phyloP scores from a whole-genome alignment of 2,113 vertebrate genomes.

The Thalassoma bifasciatum region DNA sequence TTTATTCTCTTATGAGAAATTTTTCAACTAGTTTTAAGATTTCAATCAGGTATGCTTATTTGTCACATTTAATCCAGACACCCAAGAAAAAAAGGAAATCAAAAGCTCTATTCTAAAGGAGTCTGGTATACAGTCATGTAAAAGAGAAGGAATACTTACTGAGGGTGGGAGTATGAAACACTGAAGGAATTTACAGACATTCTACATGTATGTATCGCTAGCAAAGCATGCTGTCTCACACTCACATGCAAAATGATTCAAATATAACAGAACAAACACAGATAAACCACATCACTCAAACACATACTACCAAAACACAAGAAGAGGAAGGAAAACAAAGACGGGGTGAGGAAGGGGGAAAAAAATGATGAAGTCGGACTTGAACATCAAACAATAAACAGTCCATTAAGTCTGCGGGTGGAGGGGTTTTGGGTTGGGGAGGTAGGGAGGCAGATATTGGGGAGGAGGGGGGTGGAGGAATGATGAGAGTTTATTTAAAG shows the following conservation, averaged over 20 bases:
- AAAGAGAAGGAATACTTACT: slow-evolving; percentile 77
- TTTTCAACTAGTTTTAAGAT: too few relatives aligned
- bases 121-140: slow-evolving; percentile 67
- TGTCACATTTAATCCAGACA: too few relatives aligned
- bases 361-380: slow-evolving; percentile 83
- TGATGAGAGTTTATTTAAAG: slow-evolving; percentile 99
- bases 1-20: too few relatives aligned
- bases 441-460: slow-evolving; percentile 85
- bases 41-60: too few relatives aligned
- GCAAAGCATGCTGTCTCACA: slow-evolving; percentile 3
- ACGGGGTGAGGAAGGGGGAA: slow-evolving; percentile 72
- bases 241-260: slow-evolving; percentile 32
- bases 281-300: slow-evolving; percentile 63
- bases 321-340: slow-evolving; percentile 37
- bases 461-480: slow-evolving; percentile 85
- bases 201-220: slow-evolving; percentile 14
- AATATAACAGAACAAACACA: slow-evolving; percentile 43
- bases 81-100: background rate
- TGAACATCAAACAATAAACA: slow-evolving; percentile 89
- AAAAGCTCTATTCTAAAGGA: background rate
- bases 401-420: slow-evolving; percentile 84
- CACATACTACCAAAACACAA: slow-evolving; percentile 55
- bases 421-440: slow-evolving; percentile 42
- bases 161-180: slow-evolving; percentile 57
- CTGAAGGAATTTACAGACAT: slow-evolving; percentile 57